phyloP scores from a whole-genome alignment of 1,140 invertebrate genomes.

The Spodoptera litura region DNA sequence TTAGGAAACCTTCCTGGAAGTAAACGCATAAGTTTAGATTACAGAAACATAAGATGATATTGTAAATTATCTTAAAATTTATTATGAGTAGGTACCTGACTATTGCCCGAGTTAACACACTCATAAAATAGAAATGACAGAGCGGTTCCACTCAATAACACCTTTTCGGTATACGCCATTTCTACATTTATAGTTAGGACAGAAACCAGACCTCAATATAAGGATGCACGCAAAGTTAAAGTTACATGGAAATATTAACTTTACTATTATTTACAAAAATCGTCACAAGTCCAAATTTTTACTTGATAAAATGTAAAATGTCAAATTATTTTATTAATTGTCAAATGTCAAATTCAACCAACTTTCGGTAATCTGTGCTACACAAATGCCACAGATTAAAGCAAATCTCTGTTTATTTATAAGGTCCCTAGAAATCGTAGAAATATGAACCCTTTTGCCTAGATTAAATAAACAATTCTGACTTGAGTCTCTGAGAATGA shows the following conservation, averaged over 20 bases:
- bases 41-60: background rate
- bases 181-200: slow-evolving; percentile 21
- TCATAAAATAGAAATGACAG: slow-evolving; percentile 88
- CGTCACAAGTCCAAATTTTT: too few species aligned
- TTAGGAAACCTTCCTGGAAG: slow-evolving; percentile 89
- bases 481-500: too few species aligned
- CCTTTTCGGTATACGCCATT: slow-evolving; percentile 84
- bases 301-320: too few species aligned
- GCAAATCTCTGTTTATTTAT: too few species aligned
- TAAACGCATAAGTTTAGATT: background rate
- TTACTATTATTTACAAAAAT: too few species aligned
- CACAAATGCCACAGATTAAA: too few species aligned
- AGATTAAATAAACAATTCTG: too few species aligned
- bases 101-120: slow-evolving; percentile 86
- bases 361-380: too few species aligned
- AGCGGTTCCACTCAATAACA: slow-evolving; percentile 86
- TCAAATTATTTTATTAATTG: too few species aligned
- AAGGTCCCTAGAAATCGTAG: too few species aligned
- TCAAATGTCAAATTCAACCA: too few species aligned
- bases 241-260: background rate
- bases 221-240: background rate
- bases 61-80: slow-evolving; percentile 7
- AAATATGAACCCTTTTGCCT: too few species aligned
- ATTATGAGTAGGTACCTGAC: slow-evolving; percentile 84
- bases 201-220: background rate